Conservation (phyloP, 2,888 invertebrate genomes). For the Koerneria pararmatus region DNA sequence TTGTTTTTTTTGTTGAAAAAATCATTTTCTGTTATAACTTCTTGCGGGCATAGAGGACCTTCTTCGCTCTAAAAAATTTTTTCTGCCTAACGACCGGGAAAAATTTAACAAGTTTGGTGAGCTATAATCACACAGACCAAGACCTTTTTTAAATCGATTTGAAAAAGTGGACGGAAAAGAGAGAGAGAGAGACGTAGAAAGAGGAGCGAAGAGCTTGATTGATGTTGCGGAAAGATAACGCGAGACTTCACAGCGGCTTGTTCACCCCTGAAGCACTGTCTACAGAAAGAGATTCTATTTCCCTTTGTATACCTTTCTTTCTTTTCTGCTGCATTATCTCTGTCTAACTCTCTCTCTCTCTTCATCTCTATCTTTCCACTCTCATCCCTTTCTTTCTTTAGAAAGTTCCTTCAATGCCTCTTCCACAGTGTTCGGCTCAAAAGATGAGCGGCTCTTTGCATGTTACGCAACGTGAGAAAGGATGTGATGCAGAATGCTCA, state of each 20-base stretch:
- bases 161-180: background rate
- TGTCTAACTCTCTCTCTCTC: background rate
- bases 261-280: background rate
- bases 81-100: no score
- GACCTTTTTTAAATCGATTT: background rate
- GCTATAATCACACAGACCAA: no score
- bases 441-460: no score
- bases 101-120: no score
- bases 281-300: conserved; percentile 3
- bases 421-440: no score
- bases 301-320: background rate
- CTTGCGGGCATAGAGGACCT: no score
- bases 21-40: no score
- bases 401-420: no score
- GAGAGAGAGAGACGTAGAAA: background rate
- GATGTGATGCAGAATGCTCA: no score
- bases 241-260: background rate
- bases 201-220: background rate
- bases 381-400: background rate
- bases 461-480: no score
- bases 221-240: background rate
- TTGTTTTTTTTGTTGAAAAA: no score
- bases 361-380: background rate
- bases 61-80: no score
- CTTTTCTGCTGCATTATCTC: background rate